phyloP scores from a whole-genome alignment of 2,797 vertebrate species.

The Halcyon chelicuti region DNA sequence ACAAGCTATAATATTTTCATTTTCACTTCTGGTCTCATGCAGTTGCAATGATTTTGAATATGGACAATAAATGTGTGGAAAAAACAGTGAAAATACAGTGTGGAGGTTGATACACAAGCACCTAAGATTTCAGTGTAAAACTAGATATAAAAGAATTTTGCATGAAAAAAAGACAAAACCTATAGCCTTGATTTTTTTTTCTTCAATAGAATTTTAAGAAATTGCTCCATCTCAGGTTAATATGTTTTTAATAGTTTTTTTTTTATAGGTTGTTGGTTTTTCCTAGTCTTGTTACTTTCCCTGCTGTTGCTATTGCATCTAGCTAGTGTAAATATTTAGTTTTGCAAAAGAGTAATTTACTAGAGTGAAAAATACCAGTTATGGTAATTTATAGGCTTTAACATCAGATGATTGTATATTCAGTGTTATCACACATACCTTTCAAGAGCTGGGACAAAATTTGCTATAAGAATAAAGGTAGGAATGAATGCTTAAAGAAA shows the following conservation, averaged over 20 bases:
- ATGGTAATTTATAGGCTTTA: neutral
- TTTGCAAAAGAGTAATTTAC: neutral
- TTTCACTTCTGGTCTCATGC: neutral
- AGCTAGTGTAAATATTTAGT: neutral
- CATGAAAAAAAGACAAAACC: neutral
- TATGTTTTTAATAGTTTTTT: too few species aligned
- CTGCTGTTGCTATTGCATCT: neutral
- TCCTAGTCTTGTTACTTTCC: neutral
- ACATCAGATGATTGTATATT: neutral
- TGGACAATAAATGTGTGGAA: too few species aligned
- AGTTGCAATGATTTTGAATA: neutral
- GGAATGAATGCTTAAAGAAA: neutral
- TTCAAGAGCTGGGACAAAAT: neutral
- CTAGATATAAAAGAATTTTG: neutral
- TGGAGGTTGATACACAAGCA: neutral
- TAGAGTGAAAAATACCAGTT: neutral
- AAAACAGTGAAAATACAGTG: neutral
- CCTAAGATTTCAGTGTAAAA: neutral
- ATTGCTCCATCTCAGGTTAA: neutral
- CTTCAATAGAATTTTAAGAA: neutral
- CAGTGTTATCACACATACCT: neutral
- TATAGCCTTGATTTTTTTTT: neutral
- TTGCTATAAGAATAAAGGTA: neutral
- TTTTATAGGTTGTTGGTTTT: accelerated
- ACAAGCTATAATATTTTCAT: neutral